Base-by-base conservation (phyloP, 1,140 invertebrate species). In the Hydropsyche tenuis region DNA sequence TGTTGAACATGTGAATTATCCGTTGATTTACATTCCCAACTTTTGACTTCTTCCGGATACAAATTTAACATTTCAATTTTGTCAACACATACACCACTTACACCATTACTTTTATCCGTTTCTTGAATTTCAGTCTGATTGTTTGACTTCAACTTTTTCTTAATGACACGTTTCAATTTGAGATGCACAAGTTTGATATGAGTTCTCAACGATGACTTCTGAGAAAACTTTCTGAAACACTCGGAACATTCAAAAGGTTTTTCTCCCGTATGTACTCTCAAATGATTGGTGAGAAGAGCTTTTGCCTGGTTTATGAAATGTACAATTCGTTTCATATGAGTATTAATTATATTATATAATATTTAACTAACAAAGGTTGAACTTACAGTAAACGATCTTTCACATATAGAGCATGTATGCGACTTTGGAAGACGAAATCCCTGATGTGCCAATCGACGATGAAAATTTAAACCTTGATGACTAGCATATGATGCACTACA, bases 181-280 rank as follows among this genome's bases (percentile, higher is more conserved):
- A 82, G 77, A 37, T 84, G 83, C 5, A 84, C 81, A 1, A 83
- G 77, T 20, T 80, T 81, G 62, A 81, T 75, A 78, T 84, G 83
- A 5, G 83, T 84, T 5, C 78, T 65, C 80, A 83, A 80, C 12
- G 83, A 81, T 12, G 81, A 83, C 14, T 80, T 79, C 73, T 85
- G 83, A 6, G 81, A 79, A 80, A 84, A 84, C 27, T 76, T 74
- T 4, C 81, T 76, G 0, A 85, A 84, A 79, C 87, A 88, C 63
- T 85, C 79, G 4, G 80, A 79, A 76, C 87, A 88, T 60, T 82
- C 81, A 79, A 85, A 87, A 5, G 87, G 87, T 72, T 86, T 83
- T 79, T 88, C 84, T 76, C 88, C 88, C 0, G 88, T 90, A 79
- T 90, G 89, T 0, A 86, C 86, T 22, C 88, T 81, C 80, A 88